Conservation (phyloP, 2,113 vertebrate genomes). For the Oxyura jamaicensis region DNA sequence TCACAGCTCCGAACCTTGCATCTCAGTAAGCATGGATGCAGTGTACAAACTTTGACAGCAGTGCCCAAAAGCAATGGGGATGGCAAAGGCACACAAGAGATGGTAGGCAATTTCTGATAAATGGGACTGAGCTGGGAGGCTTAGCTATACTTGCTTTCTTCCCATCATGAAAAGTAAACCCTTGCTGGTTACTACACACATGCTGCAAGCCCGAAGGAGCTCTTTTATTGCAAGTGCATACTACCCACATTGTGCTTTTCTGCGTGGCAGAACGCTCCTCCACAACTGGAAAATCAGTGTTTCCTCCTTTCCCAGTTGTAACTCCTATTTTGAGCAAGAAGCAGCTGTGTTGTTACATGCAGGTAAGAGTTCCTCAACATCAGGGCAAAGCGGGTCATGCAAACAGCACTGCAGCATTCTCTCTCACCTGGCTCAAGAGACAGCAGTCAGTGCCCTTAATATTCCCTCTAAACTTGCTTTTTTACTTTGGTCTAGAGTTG, state of each 20-base stretch:
- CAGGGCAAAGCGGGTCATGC: neutral
- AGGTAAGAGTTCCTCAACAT: neutral
- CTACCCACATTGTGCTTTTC: neutral
- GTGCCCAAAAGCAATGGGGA: neutral
- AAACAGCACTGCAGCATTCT: neutral
- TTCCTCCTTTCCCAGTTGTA: neutral
- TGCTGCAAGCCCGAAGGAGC: neutral
- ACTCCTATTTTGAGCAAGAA: neutral
- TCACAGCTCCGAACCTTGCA: neutral
- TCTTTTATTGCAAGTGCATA: neutral
- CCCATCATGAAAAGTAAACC: neutral
- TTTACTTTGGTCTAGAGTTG: neutral
- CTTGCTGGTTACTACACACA: neutral
- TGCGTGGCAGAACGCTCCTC: neutral
- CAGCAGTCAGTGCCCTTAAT: neutral
- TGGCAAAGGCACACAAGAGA: neutral
- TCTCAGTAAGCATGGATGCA: neutral
- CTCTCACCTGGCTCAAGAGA: neutral
- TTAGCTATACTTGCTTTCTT: neutral
- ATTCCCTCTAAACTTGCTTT: neutral
- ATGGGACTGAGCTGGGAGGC: neutral
- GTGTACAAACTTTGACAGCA: neutral
- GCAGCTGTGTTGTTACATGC: neutral
- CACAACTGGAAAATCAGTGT: neutral
- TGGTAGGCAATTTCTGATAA: neutral